Base-by-base conservation (phyloP, 2,113 vertebrate genomes). In the Megaleporinus macrocephalus region DNA sequence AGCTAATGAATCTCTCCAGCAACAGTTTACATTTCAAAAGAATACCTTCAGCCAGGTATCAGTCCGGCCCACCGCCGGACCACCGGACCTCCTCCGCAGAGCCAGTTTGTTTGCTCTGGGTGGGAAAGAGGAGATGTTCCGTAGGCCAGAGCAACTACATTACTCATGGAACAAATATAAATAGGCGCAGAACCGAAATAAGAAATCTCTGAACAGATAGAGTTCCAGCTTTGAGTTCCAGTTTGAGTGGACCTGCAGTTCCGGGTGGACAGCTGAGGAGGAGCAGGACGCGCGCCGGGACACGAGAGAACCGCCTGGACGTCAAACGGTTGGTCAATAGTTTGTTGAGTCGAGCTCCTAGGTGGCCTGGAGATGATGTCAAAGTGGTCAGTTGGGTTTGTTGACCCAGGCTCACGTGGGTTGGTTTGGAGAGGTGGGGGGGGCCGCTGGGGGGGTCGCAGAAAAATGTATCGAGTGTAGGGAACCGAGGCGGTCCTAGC, bases 321-420 rank as follows among this genome's bases (percentile, higher is more conserved):
- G 36, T 29, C 29, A 26, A 62, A 73, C 0, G 12, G 15, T 4
- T 10, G 29, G 62, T 68, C 33, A 55, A 47, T 75, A 57, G 49
- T 49, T 53, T 18, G 57, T 26, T 18, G 75, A 69, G 44, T 12
- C 7, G 11, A 33, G 62, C 85, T 86, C 75, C 85, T 55, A 74
- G 85, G 85, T 86, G 85, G 85, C 71, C 82, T 65, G 79, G 24
- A 79, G 85, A 73, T 84, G 82, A 87, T 84, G 85, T 87, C 85
- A 87, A 74, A 84, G 85, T 76, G 85, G 85, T 87, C 79, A 82
- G 79, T 26, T 27, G 62, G 66, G 76, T 82, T 82, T 86, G 78
- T 86, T 84, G 83, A 82, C 71, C 55, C 75, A 65, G 72, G 76
- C 76, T 82, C 24, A 20, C 76, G 69, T 81, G 80, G 82, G 57